Conservation (phyloP, 1,140 invertebrate genomes). For the Drosophila sp. region DNA sequence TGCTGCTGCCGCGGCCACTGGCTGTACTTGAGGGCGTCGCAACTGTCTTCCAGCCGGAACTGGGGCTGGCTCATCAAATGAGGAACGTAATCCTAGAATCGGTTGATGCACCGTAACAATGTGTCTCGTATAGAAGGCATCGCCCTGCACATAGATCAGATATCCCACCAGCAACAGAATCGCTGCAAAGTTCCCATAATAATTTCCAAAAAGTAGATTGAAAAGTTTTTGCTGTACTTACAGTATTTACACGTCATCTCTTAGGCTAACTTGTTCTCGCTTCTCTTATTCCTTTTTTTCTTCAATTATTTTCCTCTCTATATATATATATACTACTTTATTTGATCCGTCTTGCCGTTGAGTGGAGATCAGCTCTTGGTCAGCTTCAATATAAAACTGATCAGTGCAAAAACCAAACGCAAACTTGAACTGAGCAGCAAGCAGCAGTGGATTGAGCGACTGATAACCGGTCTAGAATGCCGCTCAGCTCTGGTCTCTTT, state of each 20-base stretch:
- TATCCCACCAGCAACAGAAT: not conserved
- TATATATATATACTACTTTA: conserved; percentile 61
- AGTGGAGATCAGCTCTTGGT: conserved; percentile 54
- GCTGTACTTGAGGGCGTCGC: too few relatives aligned
- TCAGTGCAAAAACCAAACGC: conserved; percentile 42
- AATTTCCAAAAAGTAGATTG: not conserved
- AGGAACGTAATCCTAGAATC: not conserved
- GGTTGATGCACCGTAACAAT: not conserved
- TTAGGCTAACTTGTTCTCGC: not conserved
- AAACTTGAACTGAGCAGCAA: conserved; percentile 8
- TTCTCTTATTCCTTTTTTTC: conserved; percentile 1
- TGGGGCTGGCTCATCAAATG: not conserved
- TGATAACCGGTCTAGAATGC: conserved; percentile 62
- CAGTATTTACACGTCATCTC: conserved; percentile 12
- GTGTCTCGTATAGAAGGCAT: not conserved
- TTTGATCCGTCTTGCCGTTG: conserved; percentile 16
- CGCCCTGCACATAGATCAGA: conserved; percentile 2
- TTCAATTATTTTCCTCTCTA: conserved; percentile 23
- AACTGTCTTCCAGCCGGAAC: not conserved
- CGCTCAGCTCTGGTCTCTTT: not conserved
- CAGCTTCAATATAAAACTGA: conserved; percentile 67
- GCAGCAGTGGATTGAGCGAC: conserved; percentile 7
- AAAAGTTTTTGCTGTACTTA: not conserved
- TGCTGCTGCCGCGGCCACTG: not conserved
- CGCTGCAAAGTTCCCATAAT: not conserved